These are phyloP conservation scores for Lampris incognitus DNA, from an alignment of 2,113 vertebrate species.

Conservation along the genomic window DNA sequence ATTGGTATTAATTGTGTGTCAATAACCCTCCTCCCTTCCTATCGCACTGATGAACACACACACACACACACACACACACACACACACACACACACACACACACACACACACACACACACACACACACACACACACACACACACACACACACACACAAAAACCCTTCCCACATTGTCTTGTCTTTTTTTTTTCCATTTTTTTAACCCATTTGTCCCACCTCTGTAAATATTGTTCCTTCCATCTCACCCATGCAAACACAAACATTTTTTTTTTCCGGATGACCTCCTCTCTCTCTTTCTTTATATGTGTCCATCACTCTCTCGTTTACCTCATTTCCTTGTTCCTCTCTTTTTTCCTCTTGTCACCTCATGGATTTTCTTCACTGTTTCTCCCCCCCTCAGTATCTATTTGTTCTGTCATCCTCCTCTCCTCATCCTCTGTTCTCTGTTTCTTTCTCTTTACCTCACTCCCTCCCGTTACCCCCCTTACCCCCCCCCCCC, in stretches of 20 bases:
- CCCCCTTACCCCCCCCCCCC: background rate
- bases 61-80: background rate
- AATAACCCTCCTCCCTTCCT: background rate
- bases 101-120: conserved; percentile 6
- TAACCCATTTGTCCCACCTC: background rate
- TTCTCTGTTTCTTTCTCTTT: background rate
- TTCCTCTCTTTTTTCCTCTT: background rate
- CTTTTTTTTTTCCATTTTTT: background rate
- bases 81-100: conserved; percentile 2
- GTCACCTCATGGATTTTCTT: background rate
- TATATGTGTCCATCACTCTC: background rate
- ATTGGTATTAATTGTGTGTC: conserved; percentile 60
- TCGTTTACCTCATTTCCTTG: background rate
- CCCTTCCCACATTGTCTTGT: background rate
- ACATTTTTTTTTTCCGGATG: background rate
- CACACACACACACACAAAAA: background rate
- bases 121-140: too few relatives aligned
- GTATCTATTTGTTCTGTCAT: background rate
- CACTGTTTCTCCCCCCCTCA: background rate
- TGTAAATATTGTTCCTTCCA: conserved; percentile 12
- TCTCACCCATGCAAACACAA: background rate
- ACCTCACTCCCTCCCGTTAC: background rate
- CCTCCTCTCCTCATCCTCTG: background rate
- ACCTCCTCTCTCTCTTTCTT: background rate
- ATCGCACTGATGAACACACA: background rate